phyloP scores from a whole-genome alignment of 2,113 vertebrate species.

The Cairina moschata region DNA sequence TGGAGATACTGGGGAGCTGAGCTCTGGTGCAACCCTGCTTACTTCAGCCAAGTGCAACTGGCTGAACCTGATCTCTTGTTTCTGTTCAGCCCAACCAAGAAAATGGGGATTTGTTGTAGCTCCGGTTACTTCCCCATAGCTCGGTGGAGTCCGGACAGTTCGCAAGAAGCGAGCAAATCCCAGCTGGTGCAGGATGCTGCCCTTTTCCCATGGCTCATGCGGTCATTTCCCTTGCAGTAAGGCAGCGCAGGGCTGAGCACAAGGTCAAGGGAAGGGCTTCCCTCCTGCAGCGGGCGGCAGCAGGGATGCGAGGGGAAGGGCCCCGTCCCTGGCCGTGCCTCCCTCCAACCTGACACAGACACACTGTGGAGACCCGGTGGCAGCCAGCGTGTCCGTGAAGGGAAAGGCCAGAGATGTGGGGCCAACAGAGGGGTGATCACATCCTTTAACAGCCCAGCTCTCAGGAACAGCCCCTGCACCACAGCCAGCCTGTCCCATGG shows the following conservation, averaged over 20 bases:
- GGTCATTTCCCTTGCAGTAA: not conserved
- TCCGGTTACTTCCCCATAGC: not conserved
- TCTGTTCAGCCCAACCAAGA: constrained; percentile 1
- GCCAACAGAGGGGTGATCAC: not conserved
- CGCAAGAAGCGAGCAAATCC: not conserved
- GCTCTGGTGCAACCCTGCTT: not conserved
- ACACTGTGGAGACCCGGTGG: not conserved
- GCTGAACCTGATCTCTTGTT: constrained; percentile 28
- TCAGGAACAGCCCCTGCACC: not conserved
- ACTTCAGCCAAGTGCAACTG: constrained; percentile 19
- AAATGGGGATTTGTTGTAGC: not conserved
- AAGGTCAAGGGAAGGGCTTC: not conserved
- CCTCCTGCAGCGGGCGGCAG: not conserved
- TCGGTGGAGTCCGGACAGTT: accelerated
- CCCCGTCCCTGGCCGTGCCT: not conserved
- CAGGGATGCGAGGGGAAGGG: not conserved
- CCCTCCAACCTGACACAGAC: not conserved
- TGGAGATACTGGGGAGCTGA: not conserved
- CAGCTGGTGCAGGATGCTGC: not conserved
- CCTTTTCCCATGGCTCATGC: not conserved
- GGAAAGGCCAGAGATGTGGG: not conserved
- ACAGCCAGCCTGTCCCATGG: accelerated
- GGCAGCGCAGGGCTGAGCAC: not conserved
- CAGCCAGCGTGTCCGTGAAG: accelerated
- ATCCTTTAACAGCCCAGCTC: not conserved